These are phyloP conservation scores for Catharus minimus DNA, from an alignment of 2,113 vertebrate genomes.

Conservation along the genomic window DNA sequence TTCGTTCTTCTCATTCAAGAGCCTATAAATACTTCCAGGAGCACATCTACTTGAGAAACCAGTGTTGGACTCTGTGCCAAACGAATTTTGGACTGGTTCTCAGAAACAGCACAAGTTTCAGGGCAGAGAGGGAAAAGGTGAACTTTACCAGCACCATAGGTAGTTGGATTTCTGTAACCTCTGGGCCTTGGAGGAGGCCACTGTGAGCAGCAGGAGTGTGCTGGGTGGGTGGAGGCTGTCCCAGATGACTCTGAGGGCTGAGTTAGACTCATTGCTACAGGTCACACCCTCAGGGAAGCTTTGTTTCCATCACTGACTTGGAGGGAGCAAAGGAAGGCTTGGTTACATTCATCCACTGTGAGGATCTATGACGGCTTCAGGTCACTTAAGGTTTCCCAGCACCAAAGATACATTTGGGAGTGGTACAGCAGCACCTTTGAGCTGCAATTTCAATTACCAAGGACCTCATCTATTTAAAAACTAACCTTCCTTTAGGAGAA, in stretches of 20 bases:
- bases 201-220: neutral
- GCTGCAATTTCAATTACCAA: neutral
- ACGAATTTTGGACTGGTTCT: neutral
- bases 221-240: neutral
- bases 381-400: neutral
- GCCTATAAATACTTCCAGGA: neutral
- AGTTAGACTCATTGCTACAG: neutral
- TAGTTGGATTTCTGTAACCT: neutral
- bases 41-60: neutral
- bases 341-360: neutral
- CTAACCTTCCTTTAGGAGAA: neutral
- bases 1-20: neutral
- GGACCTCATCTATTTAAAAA: neutral
- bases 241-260: neutral
- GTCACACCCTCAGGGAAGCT: neutral
- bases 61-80: neutral
- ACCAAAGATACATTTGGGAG: neutral
- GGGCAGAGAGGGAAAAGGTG: neutral
- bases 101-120: neutral
- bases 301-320: neutral
- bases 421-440: neutral
- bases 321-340: neutral
- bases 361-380: neutral
- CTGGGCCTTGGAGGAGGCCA: accelerated
- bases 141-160: neutral